Conservation (phyloP, 2,888 invertebrate species). For the Hydroisotoma schaefferi region DNA sequence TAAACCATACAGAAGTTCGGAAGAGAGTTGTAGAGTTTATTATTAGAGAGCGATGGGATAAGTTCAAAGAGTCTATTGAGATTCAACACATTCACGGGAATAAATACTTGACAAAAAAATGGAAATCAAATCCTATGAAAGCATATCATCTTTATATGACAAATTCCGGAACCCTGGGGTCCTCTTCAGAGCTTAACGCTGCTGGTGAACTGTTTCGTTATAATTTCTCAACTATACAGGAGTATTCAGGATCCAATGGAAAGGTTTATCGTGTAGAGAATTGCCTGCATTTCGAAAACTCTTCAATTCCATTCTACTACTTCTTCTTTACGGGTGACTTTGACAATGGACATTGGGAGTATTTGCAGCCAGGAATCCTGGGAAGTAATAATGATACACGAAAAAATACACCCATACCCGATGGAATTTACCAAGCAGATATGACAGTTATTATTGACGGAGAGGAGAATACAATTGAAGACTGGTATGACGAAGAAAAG, state of each 20-base stretch:
- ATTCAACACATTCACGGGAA: slow-evolving; percentile 41
- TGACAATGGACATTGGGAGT: slow-evolving; percentile 45
- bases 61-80: slow-evolving; percentile 38
- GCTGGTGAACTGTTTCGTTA: slow-evolving; percentile 38
- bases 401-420: not conserved
- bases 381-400: not conserved
- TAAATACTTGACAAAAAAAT: slow-evolving; percentile 26
- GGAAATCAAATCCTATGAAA: slow-evolving; percentile 33
- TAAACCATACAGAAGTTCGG: slow-evolving; percentile 30
- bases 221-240: slow-evolving; percentile 41
- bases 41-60: slow-evolving; percentile 30
- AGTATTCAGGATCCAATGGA: slow-evolving; percentile 26
- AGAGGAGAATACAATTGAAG: slow-evolving; percentile 29
- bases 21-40: slow-evolving; percentile 35
- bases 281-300: slow-evolving; percentile 19
- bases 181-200: slow-evolving; percentile 38
- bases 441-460: slow-evolving; percentile 29
- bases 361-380: slow-evolving; percentile 3
- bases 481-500: slow-evolving; percentile 24
- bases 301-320: slow-evolving; percentile 26
- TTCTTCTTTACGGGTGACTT: slow-evolving; percentile 43
- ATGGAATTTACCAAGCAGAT: slow-evolving; percentile 32
- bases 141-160: slow-evolving; percentile 39
- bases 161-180: slow-evolving; percentile 30
- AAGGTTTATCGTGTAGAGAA: slow-evolving; percentile 41